Base-by-base conservation (phyloP, 2,888 invertebrate species). In the Hypena proboscidalis region DNA sequence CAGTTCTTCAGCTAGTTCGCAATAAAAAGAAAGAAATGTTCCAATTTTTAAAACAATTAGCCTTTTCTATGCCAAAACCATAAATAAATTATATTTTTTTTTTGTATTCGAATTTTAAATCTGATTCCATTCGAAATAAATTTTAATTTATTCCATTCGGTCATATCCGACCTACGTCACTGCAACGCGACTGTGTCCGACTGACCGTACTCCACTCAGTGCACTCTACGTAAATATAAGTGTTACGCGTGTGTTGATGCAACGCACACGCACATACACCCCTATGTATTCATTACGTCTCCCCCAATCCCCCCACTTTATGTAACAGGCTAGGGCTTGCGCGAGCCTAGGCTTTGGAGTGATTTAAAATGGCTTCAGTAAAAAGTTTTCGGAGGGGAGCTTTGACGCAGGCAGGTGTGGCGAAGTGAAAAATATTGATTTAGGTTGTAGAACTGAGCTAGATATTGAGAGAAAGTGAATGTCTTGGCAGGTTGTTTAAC, bases 121-220 rank as follows among this genome's bases (percentile, higher is more conserved):
- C n/a, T n/a, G n/a, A n/a, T n/a, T n/a, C n/a, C n/a, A n/a, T n/a
- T n/a, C n/a, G n/a, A n/a, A n/a, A n/a, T n/a, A n/a, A n/a, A n/a
- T n/a, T n/a, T n/a, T 8, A 13, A 26, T 7, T 13, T 1, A 6
- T 14, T 14, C 15, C 4, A 27, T 15, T 27, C 34, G 40, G 47
- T 31, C 39, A 58, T 58, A 67, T 71, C 74, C 74, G 85, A 85
- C 80, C 85, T 85, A 82, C 67, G 74, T 59, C 74, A 81, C 73
- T 66, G 37, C 55, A 59, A 58, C 58, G 58, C 57, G 58, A 57
- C 52, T 55, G 70, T 82, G 78, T 58, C 76, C 79, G 71, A 79
- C 63, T 83, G 81, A 83, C 83, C 80, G 80, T 61, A 53, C 65
- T 55, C 63, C 62, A 21, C 52, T 53, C 54, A 21, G 42, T 52